These are phyloP conservation scores for Rotaria macrura DNA, from an alignment of 2,888 invertebrate genomes.

Conservation along the genomic window DNA sequence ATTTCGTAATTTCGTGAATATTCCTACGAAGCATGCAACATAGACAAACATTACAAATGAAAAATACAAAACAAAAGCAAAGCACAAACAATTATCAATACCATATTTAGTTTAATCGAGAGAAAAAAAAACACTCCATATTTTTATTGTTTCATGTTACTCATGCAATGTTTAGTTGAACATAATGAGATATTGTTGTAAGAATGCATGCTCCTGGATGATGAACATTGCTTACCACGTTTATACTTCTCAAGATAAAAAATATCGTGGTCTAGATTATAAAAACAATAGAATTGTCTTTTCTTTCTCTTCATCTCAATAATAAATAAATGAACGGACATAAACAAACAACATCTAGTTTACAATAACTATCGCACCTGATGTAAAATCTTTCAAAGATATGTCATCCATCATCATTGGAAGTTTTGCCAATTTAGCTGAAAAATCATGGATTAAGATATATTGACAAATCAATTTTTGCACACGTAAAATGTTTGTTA, in stretches of 20 bases:
- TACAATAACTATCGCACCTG: neutral
- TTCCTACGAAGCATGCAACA: constrained; percentile 5
- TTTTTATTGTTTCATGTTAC: neutral
- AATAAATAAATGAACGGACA: neutral
- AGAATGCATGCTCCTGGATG: too few relatives aligned
- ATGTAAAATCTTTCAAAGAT: neutral
- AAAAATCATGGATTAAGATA: neutral
- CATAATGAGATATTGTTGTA: neutral
- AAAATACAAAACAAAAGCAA: neutral
- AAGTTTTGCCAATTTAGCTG: neutral
- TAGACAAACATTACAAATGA: neutral
- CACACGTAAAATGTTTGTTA: too few relatives aligned
- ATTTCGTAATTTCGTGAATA: neutral
- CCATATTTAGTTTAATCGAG: neutral
- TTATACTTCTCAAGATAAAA: neutral
- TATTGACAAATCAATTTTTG: neutral
- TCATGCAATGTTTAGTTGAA: neutral
- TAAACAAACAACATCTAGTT: neutral
- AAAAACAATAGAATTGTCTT: neutral
- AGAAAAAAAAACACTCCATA: neutral
- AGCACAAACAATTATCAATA: neutral
- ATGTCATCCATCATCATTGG: neutral
- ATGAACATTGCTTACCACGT: neutral
- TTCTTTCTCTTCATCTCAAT: neutral
- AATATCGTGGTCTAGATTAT: neutral